These are phyloP conservation scores for Troglohyphantes excavatus DNA, from an alignment of 2,888 invertebrate species.

Conservation along the genomic window DNA sequence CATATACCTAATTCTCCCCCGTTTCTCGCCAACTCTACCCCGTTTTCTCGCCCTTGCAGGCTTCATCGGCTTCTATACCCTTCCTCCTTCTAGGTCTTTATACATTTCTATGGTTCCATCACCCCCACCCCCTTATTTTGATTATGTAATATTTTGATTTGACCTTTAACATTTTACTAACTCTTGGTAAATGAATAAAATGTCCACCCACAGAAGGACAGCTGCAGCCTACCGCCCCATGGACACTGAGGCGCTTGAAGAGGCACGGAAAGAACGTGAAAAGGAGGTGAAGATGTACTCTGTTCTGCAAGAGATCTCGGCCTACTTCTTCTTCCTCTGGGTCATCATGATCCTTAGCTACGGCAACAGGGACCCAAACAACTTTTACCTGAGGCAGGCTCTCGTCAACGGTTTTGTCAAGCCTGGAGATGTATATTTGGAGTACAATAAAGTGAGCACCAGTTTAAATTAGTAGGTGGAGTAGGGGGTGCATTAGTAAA, in stretches of 20 bases:
- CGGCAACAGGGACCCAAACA: slow-evolving; percentile 82
- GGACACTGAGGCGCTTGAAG: slow-evolving; percentile 81
- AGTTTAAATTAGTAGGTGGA: too few species aligned
- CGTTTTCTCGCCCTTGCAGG: too few species aligned
- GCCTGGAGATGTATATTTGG: slow-evolving; percentile 71
- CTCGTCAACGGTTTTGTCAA: slow-evolving; percentile 76
- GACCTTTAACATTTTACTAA: too few species aligned
- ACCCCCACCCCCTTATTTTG: too few species aligned
- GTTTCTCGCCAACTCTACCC: too few species aligned
- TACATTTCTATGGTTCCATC: too few species aligned
- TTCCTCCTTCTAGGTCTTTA: too few species aligned
- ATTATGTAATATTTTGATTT: too few species aligned
- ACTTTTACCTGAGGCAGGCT: slow-evolving; percentile 75
- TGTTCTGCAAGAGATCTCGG: slow-evolving; percentile 83
- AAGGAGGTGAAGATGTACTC: slow-evolving; percentile 83
- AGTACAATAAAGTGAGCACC: slow-evolving; percentile 67
- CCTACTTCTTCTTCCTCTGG: slow-evolving; percentile 83
- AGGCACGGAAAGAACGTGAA: slow-evolving; percentile 82
- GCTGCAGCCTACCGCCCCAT: slow-evolving; percentile 58
- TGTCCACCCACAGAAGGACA: background rate
- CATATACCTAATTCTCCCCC: too few species aligned
- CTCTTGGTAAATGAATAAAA: too few species aligned
- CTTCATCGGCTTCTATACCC: too few species aligned
- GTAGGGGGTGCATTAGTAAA: too few species aligned
- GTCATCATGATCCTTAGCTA: slow-evolving; percentile 83